phyloP scores from a whole-genome alignment of 1,140 invertebrate genomes.

The Holcopasites calliopsidis region DNA sequence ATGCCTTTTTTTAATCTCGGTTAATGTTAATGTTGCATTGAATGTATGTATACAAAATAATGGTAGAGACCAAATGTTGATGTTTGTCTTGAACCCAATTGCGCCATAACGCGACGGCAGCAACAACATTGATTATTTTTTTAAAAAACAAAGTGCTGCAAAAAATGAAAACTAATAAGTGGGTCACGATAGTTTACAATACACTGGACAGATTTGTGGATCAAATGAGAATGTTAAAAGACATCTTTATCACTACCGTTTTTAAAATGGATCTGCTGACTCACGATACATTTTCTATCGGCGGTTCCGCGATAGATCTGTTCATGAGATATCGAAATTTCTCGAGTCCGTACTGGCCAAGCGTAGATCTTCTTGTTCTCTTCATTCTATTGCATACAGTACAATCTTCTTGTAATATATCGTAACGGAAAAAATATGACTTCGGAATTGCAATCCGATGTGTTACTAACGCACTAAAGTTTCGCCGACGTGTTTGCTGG shows the following conservation, averaged over 20 bases:
- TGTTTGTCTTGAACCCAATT: slow-evolving; percentile 74
- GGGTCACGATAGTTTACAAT: slow-evolving; percentile 71
- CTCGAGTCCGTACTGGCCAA: slow-evolving; percentile 4
- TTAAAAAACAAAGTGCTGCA: slow-evolving; percentile 71
- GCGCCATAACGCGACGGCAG: slow-evolving; percentile 55
- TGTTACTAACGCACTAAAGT: background rate
- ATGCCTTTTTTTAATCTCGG: slow-evolving; percentile 65
- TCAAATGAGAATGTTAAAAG: slow-evolving; percentile 60
- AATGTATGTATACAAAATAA: slow-evolving; percentile 56
- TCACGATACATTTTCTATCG: slow-evolving; percentile 49
- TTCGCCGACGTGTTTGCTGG: background rate
- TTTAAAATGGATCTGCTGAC: slow-evolving; percentile 56
- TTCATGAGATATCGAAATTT: slow-evolving; percentile 44
- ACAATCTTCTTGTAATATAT: background rate
- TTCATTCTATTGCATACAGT: background rate
- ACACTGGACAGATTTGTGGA: slow-evolving; percentile 69
- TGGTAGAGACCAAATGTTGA: slow-evolving; percentile 69
- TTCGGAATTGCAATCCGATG: background rate
- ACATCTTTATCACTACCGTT: slow-evolving; percentile 48
- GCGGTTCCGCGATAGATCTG: slow-evolving; percentile 45
- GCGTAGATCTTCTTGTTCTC: background rate
- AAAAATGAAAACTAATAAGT: slow-evolving; percentile 62
- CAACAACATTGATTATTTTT: slow-evolving; percentile 76
- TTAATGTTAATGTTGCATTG: slow-evolving; percentile 65
- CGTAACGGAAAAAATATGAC: background rate